Evolutionary conservation across 2,888 invertebrate genomes (phyloP).

Genomic region (Euclidia mi): DNA sequence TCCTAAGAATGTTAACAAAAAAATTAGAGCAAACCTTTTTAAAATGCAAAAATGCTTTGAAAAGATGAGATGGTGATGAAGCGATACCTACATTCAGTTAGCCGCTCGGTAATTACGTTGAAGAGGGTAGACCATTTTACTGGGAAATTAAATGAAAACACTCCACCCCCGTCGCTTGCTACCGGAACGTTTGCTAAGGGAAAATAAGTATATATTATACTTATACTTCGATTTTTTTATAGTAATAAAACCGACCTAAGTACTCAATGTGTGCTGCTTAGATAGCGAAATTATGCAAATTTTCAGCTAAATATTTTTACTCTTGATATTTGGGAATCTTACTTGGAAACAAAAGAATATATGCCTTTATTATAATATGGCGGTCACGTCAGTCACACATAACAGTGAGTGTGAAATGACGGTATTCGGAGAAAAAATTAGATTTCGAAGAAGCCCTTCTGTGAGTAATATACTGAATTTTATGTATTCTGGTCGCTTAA

Average conservation of each 20-base stretch:
- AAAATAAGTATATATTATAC: conserved; percentile 53
- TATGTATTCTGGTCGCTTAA: no score
- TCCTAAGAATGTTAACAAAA: conserved; percentile 54
- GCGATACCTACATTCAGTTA: conserved; percentile 76
- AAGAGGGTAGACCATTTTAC: conserved; percentile 79
- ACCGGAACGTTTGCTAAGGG: conserved; percentile 55
- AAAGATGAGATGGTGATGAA: conserved; percentile 73
- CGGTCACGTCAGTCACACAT: conserved; percentile 3
- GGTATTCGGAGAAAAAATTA: not conserved
- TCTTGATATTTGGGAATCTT: not conserved
- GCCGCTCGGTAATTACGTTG: conserved; percentile 78
- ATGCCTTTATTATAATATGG: not conserved
- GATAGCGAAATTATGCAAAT: not conserved
- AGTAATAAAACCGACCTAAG: not conserved
- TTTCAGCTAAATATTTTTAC: no score
- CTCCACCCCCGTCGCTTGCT: conserved; percentile 62
- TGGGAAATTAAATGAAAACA: conserved; percentile 87
- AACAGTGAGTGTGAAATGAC: not conserved
- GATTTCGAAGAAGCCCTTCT: not conserved
- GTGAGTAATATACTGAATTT: not conserved
- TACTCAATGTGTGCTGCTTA: not conserved
- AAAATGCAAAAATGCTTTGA: conserved; percentile 76
- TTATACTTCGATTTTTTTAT: conserved; percentile 27
- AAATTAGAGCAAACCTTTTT: conserved; percentile 67
- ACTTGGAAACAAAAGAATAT: not conserved